Evolutionary conservation across 2,797 vertebrate species (phyloP).

Genomic region (Ctenosaura bakeri): DNA sequence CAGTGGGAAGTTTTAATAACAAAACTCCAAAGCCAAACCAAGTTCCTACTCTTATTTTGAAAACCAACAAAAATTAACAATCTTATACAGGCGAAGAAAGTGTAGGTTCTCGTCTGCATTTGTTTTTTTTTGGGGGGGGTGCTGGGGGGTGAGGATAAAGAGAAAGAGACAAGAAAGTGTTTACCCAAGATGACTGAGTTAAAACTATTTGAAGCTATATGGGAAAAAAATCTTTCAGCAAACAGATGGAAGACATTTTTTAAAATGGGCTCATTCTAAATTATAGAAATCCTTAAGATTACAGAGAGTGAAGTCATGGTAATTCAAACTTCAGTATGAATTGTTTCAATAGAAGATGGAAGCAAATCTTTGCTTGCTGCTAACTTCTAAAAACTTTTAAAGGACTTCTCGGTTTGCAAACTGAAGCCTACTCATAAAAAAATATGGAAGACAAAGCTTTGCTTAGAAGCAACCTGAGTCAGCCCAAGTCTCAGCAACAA

Average conservation of each 20-base stretch:
- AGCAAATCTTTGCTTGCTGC: not conserved
- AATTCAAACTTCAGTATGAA: slow-evolving; percentile 24
- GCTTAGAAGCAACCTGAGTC: not conserved
- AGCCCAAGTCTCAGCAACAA: not conserved
- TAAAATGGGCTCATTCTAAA: slow-evolving; percentile 31
- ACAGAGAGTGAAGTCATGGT: not conserved
- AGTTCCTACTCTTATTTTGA: not conserved
- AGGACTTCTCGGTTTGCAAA: slow-evolving; percentile 31
- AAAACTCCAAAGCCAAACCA: slow-evolving; percentile 42
- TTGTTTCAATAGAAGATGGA: slow-evolving; percentile 42
- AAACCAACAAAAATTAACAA: not conserved
- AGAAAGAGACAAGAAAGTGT: not conserved
- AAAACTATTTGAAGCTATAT: slow-evolving; percentile 42
- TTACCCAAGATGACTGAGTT: slow-evolving; percentile 21
- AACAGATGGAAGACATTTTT: slow-evolving; percentile 28
- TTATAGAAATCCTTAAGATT: slow-evolving; percentile 48
- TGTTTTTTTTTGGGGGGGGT: slow-evolving; percentile 11
- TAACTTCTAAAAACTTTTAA: slow-evolving; percentile 20
- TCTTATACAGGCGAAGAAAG: not conserved
- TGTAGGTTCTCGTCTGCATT: not conserved
- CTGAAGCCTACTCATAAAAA: not conserved
- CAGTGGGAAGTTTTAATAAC: slow-evolving; percentile 56
- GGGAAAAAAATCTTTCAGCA: slow-evolving; percentile 42
- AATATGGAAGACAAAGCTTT: not conserved
- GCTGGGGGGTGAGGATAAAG: not conserved